phyloP scores from a whole-genome alignment of 2,797 vertebrate species.

The Microchirus variegatus region DNA sequence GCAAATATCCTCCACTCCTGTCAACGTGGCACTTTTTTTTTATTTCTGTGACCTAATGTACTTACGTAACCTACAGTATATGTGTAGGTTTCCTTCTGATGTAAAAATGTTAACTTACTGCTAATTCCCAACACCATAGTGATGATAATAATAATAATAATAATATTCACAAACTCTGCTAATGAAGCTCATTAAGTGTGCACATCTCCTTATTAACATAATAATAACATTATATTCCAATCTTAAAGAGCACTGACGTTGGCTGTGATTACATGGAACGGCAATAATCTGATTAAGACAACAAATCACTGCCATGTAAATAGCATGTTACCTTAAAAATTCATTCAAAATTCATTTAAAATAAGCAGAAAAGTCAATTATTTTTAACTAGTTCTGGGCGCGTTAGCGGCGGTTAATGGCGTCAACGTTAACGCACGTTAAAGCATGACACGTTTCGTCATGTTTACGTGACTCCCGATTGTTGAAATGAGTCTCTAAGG shows the following conservation, averaged over 20 bases:
- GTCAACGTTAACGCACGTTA: no score
- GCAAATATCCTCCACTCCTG: constrained; percentile 59
- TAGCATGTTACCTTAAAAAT: no score
- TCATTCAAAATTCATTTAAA: no score
- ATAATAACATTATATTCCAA: constrained; percentile 41
- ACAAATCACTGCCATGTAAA: no score
- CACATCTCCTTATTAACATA: constrained; percentile 42
- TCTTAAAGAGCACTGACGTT: constrained; percentile 45
- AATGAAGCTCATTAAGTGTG: constrained; percentile 37
- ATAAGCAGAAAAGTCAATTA: no score
- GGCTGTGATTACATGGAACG: background rate
- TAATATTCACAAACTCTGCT: constrained; percentile 37
- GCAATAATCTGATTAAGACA: background rate
- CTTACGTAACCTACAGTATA: constrained; percentile 52
- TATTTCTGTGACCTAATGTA: constrained; percentile 54
- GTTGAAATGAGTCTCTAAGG: no score
- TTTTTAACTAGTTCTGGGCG: no score
- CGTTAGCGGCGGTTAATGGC: no score
- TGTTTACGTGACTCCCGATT: no score
- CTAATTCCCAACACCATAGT: constrained; percentile 35
- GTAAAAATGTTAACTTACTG: constrained; percentile 32
- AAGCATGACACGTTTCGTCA: no score
- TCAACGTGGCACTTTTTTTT: constrained; percentile 64
- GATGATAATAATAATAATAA: background rate
- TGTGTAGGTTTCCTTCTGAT: constrained; percentile 46